Percentiles rank a stretch among this genome's conserved stretches.
Conservation (phyloP, 2,797 vertebrate species). For the Eulemur albifrons region DNA sequence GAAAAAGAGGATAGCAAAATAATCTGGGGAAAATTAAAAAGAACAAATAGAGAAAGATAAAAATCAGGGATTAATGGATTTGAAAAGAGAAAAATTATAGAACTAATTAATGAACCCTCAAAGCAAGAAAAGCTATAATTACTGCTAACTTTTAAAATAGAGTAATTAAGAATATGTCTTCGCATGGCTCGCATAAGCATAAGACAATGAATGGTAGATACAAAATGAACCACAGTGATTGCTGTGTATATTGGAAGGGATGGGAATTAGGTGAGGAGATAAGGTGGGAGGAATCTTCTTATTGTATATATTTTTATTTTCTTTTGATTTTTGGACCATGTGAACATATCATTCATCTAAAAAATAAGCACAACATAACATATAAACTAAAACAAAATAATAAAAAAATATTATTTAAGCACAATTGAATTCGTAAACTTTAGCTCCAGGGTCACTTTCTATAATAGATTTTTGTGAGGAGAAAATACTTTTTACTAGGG, state of each 20-base stretch:
- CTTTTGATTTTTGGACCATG: background rate
- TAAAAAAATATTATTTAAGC: background rate
- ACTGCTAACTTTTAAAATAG: background rate
- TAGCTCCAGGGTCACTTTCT: background rate
- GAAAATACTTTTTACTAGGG: background rate
- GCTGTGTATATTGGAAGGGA: background rate
- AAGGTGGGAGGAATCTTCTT: background rate
- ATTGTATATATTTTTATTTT: background rate
- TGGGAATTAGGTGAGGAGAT: background rate
- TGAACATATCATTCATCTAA: background rate
- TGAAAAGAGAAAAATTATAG: background rate
- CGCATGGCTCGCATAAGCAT: background rate
- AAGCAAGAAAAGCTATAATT: background rate
- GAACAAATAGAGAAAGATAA: background rate
- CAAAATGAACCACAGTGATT: background rate
- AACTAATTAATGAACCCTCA: background rate
- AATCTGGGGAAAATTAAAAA: background rate
- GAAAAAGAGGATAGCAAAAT: background rate
- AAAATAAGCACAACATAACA: background rate
- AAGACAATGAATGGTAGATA: background rate
- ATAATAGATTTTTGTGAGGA: background rate
- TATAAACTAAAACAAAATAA: background rate
- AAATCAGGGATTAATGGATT: background rate
- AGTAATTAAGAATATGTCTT: background rate
- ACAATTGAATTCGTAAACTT: conserved; percentile 14